Evolutionary conservation across 2,888 invertebrate genomes (phyloP), one percentile per base, ranked within the genome.

Genomic region (Pristionchus japonicus): DNA sequence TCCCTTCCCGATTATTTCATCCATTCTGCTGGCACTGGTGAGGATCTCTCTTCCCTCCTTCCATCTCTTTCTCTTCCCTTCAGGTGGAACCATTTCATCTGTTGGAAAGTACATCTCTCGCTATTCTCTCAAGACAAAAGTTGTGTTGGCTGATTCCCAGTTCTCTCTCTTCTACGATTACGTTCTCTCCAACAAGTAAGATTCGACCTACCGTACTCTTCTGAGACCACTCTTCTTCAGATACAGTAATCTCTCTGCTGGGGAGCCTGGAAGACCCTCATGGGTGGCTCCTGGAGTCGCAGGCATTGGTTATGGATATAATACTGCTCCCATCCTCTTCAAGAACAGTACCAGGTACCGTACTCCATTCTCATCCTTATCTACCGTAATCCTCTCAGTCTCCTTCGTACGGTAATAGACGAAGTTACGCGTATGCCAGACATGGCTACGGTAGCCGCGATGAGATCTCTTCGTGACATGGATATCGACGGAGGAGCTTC

Each of bases 281-380:
- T 93, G 93, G 93, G 88, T 88, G 17, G 85, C 89, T 9, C 93
- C 93, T 0, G 93, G 93, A 23, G 89, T 93, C 52, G 92, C 92
- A 31, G 93, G 93, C 15, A 92, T 92, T 37, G 93, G 93, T 3
- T 93, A 93, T 88, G 93, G 93, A 15, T 92, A 92, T 88, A 90
- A 91, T 70, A 89, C 90, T 61, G 89, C 90, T 57, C 92, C 92
- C 31, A 90, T 92, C 9, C 34, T 88, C 34, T 92, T 89, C 86
- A 91, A 91, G 47, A 89, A 91, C 37, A 92, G 90, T 7, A 92
- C 92, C 9, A 90, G 90, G 90, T 90, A 57, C 61, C 6, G 61
- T 37, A 70, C 13, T 74, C 40, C n/a, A 40, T 67, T 23, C 37
- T 31, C 52, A 52, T 52, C 52, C 13, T 20, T n/a, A n/a, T n/a